Conservation (phyloP, 2,113 vertebrate species). For the Rana temporaria region DNA sequence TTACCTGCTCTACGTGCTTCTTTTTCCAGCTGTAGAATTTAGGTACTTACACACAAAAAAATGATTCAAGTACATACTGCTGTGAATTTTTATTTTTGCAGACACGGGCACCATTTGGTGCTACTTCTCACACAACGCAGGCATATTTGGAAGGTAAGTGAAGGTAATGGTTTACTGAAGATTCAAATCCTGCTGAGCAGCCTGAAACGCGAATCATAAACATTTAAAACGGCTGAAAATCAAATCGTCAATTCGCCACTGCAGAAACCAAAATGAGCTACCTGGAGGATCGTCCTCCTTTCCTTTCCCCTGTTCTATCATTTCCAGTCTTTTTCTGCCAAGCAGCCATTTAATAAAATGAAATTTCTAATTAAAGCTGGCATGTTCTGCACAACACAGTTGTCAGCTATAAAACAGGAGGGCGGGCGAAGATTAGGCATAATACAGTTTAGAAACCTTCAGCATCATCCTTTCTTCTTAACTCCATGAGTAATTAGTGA, state of each 20-base stretch:
- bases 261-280: conserved; percentile 49
- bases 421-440: conserved; percentile 55
- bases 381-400: conserved; percentile 53
- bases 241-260: conserved; percentile 30
- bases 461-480: conserved; percentile 46
- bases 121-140: conserved; percentile 85
- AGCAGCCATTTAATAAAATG: conserved; percentile 56
- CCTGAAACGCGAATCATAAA: conserved; percentile 12
- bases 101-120: conserved; percentile 90
- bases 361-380: conserved; percentile 53
- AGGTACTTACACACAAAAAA: conserved; percentile 32
- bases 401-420: conserved; percentile 56
- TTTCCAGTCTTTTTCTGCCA: conserved; percentile 37
- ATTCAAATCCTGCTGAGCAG: conserved; percentile 43
- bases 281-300: conserved; percentile 39
- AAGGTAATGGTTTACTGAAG: conserved; percentile 42
- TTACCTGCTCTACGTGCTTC: conserved; percentile 28
- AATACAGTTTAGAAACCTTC: conserved; percentile 54
- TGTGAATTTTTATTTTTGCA: conserved; percentile 69
- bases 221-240: conserved; percentile 44
- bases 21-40: conserved; percentile 13
- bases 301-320: conserved; percentile 10
- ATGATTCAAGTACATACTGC: conserved; percentile 39
- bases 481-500: conserved; percentile 52
- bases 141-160: conserved; percentile 83